Evolutionary conservation across 2,113 vertebrate species (phyloP), one percentile per base, ranked within the genome.

Genomic region (Myrmecophaga tridactyla): DNA sequence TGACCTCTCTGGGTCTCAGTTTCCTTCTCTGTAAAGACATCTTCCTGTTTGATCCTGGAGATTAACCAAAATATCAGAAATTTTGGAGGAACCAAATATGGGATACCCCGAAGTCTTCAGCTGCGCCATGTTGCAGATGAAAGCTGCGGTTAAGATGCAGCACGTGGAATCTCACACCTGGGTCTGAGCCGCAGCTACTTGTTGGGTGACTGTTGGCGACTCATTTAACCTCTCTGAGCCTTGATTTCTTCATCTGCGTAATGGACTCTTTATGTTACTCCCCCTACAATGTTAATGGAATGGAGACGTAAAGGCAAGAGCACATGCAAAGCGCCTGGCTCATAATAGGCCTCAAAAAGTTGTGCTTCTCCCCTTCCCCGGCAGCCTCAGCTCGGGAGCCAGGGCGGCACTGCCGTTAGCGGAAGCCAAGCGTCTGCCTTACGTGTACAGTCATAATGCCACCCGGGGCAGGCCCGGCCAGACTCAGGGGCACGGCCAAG

Each of bases 391-490:
- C 53, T 29, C 39, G 1, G 13, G 13, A 53, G 48, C 1, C 2
- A 48, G 69, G 67, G 46, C 3, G 29, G 72, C 84, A 17, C 58
- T 7, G 43, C 51, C 11, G 13, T 51, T 8, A 15, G 8, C 81
- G 0, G 0, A 25, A 23, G 60, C 43, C 23, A 3, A 75, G 81
- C 0, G 17, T 69, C 58, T 25, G 31, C 93, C 92, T 75, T 11
- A 96, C 98, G 97, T 96, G 27, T 96, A 77, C 81, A n/a, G 94
- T 85, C 97, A 81, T 96, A 84, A 15, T 11, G 83, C 92, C 0
- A 88, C 94, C 97, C 92, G 14, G 51, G 96, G 88, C 97, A 43
- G 85, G 75, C 70, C 12, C 0, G 34, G 43, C 94, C 46, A 25
- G 92, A 72, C 80, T 2, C 9, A 31, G 25, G 60, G 48, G 9